Evolutionary conservation across 2,113 vertebrate genomes (phyloP).

Genomic region (Hippocampus barbouri): DNA sequence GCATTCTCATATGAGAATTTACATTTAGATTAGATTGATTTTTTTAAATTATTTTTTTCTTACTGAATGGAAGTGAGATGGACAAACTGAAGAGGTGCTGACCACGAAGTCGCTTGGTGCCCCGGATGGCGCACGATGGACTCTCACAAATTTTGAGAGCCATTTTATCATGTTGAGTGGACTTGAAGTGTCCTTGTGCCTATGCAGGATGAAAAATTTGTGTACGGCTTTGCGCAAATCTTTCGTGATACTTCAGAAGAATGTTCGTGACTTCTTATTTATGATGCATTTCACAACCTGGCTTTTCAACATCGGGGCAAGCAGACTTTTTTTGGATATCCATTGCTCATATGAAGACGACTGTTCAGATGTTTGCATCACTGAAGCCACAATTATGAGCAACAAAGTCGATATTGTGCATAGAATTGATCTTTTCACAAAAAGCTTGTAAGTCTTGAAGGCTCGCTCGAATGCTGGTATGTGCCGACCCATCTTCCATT

Average conservation of each 20-base stretch:
- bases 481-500: no score
- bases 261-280: no score
- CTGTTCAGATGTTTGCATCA: no score
- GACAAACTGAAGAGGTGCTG: conserved; percentile 34
- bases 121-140: conserved; percentile 28
- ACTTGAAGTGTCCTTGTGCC: conserved; percentile 43
- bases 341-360: no score
- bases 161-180: conserved; percentile 31
- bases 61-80: conserved; percentile 28
- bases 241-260: background rate
- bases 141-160: conserved; percentile 25
- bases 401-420: no score
- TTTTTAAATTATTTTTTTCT: background rate
- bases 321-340: no score
- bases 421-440: no score
- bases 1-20: conserved; percentile 43
- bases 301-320: no score
- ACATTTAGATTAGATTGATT: conserved; percentile 44
- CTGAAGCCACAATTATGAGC: no score
- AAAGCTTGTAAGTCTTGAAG: no score
- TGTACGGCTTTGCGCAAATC: conserved; percentile 25
- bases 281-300: no score
- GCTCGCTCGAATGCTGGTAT: no score
- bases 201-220: conserved; percentile 46
- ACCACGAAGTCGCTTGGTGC: conserved; percentile 33